A percentile compares a stretch with the other conserved stretches of the same genome.
Conservation (phyloP, 2,797 vertebrate genomes). For the Phalloptychus januarius region DNA sequence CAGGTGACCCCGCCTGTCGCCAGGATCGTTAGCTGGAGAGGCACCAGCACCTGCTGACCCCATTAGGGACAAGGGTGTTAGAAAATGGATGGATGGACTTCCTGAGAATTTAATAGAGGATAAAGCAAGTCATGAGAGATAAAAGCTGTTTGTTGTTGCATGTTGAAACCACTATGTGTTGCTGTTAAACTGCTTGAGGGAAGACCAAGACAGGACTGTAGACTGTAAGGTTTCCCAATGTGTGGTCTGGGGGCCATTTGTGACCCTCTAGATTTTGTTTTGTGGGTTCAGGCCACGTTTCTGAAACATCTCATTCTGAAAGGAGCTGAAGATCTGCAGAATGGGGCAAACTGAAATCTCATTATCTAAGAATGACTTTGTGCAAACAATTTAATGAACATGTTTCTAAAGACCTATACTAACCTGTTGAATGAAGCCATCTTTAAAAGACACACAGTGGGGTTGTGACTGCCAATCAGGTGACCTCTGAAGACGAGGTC, state of each 20-base stretch:
- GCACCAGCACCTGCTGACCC: too few relatives aligned
- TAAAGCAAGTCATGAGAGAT: background rate
- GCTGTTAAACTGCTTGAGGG: background rate
- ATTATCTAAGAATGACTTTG: too few relatives aligned
- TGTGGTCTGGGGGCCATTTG: background rate
- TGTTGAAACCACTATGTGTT: background rate
- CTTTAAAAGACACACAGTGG: background rate
- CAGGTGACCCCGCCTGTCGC: too few relatives aligned
- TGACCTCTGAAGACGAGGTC: background rate
- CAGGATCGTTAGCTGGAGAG: too few relatives aligned
- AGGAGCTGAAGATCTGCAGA: too few relatives aligned
- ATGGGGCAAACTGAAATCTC: too few relatives aligned
- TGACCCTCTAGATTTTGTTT: background rate
- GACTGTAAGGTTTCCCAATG: background rate
- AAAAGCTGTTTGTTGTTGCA: background rate
- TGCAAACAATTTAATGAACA: too few relatives aligned
- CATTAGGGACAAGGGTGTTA: too few relatives aligned
- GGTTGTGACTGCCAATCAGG: background rate
- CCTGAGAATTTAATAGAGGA: constrained; percentile 3
- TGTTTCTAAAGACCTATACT: too few relatives aligned
- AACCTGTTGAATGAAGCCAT: too few relatives aligned
- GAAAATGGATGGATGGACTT: too few relatives aligned
- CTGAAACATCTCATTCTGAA: too few relatives aligned
- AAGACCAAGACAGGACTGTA: background rate
- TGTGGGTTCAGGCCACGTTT: background rate